These are phyloP conservation scores for Puffinus mauretanicus DNA, from an alignment of 2,113 vertebrate species.

Conservation along the genomic window DNA sequence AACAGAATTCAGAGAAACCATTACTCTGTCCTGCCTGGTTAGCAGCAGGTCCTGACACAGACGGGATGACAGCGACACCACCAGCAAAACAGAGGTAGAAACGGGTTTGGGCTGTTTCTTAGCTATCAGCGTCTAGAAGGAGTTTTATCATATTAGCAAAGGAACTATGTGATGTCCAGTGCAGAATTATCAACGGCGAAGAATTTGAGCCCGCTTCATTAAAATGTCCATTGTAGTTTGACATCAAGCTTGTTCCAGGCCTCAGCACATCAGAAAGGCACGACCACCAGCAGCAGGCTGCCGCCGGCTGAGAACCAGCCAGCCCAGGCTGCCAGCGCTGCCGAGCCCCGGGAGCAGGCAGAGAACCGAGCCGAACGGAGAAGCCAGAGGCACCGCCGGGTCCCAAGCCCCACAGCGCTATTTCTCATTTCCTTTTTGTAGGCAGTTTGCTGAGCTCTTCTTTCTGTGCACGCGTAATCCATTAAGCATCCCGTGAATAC, in stretches of 20 bases:
- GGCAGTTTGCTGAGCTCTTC: neutral
- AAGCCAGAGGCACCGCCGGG: rapidly evolving
- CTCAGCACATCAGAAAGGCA: neutral
- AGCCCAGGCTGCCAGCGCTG: neutral
- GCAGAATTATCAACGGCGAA: neutral
- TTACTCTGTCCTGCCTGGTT: too few species aligned
- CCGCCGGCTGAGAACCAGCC: neutral
- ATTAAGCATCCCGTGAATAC: neutral
- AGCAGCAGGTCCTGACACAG: neutral
- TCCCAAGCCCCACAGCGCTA: neutral
- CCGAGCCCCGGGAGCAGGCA: neutral
- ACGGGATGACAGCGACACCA: neutral
- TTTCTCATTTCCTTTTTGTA: neutral
- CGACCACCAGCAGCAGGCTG: neutral
- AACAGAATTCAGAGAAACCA: neutral
- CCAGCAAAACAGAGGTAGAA: neutral
- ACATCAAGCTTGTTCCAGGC: rapidly evolving
- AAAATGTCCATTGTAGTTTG: neutral
- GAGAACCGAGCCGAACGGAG: rapidly evolving
- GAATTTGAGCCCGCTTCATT: neutral
- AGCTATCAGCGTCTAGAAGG: neutral
- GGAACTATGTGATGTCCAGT: neutral
- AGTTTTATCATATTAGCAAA: neutral
- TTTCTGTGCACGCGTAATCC: neutral
- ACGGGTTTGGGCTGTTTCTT: neutral